A percentile compares a stretch with the other conserved stretches of the same genome.
Evolutionary conservation across 2,113 vertebrate species (phyloP).

Genomic region (Bucco capensis): DNA sequence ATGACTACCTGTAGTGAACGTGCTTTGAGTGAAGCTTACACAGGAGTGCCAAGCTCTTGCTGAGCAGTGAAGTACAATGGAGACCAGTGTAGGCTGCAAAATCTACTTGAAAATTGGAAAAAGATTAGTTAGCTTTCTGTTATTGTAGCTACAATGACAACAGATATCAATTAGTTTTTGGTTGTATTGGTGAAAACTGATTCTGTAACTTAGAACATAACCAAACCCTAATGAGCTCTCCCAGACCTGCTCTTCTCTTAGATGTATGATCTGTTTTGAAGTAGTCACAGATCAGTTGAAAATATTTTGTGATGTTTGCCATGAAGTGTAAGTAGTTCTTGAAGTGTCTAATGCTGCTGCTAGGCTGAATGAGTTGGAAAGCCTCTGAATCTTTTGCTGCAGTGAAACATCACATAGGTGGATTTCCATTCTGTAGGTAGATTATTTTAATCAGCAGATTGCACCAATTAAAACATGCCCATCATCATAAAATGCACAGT

Average conservation of each 20-base stretch:
- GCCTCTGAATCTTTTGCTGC: neutral
- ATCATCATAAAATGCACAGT: neutral
- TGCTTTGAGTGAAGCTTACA: neutral
- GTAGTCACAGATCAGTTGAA: neutral
- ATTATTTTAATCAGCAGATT: neutral
- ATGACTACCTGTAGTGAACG: fast-evolving
- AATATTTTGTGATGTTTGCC: neutral
- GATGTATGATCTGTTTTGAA: neutral
- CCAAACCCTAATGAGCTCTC: neutral
- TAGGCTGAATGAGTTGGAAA: neutral
- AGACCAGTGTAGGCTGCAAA: neutral
- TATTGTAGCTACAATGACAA: fast-evolving
- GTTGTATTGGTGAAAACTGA: neutral
- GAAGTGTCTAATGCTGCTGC: neutral
- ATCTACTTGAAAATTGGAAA: neutral
- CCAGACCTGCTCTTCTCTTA: neutral
- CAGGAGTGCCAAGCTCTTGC: neutral
- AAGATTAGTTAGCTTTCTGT: neutral
- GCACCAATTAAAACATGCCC: neutral
- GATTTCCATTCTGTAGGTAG: neutral
- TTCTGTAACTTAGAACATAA: neutral
- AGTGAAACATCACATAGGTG: neutral
- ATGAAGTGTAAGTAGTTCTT: neutral
- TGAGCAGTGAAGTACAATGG: neutral
- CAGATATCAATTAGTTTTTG: neutral